Conservation (phyloP, 2,888 invertebrate species). For the Caenorhabditis sp. region DNA sequence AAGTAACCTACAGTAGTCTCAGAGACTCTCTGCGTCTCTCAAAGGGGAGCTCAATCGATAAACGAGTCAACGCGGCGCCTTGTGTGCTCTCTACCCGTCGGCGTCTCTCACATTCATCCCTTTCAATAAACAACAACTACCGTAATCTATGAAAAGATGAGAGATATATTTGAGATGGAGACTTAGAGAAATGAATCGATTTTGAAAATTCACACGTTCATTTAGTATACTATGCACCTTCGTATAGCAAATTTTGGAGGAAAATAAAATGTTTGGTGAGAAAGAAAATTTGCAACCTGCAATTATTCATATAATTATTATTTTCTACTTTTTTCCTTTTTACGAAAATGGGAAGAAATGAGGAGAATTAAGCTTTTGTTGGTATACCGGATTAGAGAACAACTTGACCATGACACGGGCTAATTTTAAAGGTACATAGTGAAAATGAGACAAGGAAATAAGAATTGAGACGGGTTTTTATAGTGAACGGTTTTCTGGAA, state of each 20-base stretch:
- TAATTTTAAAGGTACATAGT: not conserved
- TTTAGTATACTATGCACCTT: not conserved
- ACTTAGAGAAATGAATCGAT: not conserved
- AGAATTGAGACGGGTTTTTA: no score
- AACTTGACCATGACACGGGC: not conserved
- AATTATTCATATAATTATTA: not conserved
- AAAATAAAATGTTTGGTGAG: conserved; percentile 7
- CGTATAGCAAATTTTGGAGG: not conserved
- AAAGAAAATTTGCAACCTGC: not conserved
- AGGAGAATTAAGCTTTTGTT: not conserved
- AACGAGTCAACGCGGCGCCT: not conserved
- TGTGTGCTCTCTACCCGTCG: not conserved
- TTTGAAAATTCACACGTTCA: not conserved
- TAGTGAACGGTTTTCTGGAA: no score
- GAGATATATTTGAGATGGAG: not conserved
- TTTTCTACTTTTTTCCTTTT: not conserved
- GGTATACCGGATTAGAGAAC: not conserved
- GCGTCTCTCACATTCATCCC: conserved; percentile 9
- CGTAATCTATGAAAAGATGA: conserved; percentile 12
- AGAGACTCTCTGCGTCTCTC: not conserved
- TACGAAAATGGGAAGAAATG: no score
- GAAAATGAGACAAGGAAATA: no score
- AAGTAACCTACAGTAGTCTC: not conserved
- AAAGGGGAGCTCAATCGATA: not conserved
- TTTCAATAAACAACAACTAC: conserved; percentile 22